Evolutionary conservation across 2,888 invertebrate species (phyloP).

Genomic region (Yponomeuta cagnagella): DNA sequence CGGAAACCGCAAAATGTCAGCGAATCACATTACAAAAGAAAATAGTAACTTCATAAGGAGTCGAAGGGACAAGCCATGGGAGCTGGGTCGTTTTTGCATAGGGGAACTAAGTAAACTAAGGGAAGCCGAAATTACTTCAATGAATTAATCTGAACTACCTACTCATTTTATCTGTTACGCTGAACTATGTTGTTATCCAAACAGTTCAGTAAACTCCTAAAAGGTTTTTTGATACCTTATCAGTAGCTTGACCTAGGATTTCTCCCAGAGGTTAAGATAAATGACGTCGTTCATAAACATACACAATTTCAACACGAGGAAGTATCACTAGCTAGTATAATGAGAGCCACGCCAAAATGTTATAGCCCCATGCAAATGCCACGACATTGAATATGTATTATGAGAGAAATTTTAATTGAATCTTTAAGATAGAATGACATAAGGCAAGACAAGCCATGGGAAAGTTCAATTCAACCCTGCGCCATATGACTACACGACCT

Average conservation of each 20-base stretch:
- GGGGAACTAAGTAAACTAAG: constrained; percentile 14
- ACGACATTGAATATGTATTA: background rate
- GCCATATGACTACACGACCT: constrained; percentile 61
- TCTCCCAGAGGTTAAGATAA: constrained; percentile 3
- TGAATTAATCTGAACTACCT: constrained; percentile 5
- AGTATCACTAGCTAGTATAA: background rate
- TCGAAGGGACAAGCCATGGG: constrained; percentile 10
- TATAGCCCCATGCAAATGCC: background rate
- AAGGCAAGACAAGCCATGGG: constrained; percentile 43
- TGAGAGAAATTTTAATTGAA: constrained; percentile 15
- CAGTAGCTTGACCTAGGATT: constrained; percentile 1
- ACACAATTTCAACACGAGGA: constrained; percentile 4
- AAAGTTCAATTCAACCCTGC: constrained; percentile 39
- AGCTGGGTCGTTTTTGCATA: constrained; percentile 10
- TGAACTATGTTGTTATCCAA: constrained; percentile 21
- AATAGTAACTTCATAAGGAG: constrained; percentile 17
- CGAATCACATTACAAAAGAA: constrained; percentile 47
- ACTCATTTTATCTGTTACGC: background rate
- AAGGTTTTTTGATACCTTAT: constrained; percentile 9
- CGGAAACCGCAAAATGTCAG: constrained; percentile 73
- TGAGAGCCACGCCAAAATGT: background rate
- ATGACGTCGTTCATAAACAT: constrained; percentile 8
- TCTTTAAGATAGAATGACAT: constrained; percentile 10
- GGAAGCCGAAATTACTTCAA: constrained; percentile 11
- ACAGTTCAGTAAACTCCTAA: constrained; percentile 26